These are phyloP conservation scores for Balaenoptera acutorostrata DNA, from an alignment of 2,113 vertebrate genomes.

Conservation along the genomic window DNA sequence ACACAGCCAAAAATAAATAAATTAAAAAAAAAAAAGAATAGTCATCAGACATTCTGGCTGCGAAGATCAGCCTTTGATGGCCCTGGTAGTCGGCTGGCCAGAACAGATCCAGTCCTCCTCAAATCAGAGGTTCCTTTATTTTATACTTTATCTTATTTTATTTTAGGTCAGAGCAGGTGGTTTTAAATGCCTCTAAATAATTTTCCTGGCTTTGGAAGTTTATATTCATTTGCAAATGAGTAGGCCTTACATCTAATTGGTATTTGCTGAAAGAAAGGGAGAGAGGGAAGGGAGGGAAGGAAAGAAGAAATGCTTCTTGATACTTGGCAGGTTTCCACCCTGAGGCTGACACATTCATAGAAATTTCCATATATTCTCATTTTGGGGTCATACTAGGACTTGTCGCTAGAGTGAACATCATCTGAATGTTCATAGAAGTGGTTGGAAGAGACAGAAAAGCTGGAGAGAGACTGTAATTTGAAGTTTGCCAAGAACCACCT, in stretches of 20 bases:
- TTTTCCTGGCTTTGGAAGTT: not conserved
- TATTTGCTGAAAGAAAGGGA: not conserved
- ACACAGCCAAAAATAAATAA: no score
- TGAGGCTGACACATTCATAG: not conserved
- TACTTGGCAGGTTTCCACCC: not conserved
- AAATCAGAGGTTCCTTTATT: not conserved
- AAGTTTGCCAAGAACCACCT: not conserved
- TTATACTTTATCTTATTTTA: not conserved
- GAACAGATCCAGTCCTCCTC: not conserved
- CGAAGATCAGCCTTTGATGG: not conserved
- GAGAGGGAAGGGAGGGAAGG: not conserved
- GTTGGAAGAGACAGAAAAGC: not conserved
- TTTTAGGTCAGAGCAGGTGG: not conserved
- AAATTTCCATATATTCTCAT: constrained; percentile 39
- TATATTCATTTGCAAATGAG: not conserved
- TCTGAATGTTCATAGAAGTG: constrained; percentile 14
- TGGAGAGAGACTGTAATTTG: constrained; percentile 7
- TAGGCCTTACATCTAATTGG: not conserved
- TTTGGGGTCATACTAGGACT: constrained; percentile 42
- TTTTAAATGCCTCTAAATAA: constrained; percentile 1
- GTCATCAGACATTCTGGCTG: not conserved
- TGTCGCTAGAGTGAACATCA: constrained; percentile 26
- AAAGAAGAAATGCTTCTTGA: not conserved
- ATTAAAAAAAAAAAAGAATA: not conserved
- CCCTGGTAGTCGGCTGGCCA: not conserved